A percentile compares a stretch with the other conserved stretches of the same genome.
phyloP scores from a whole-genome alignment of 2,888 invertebrate genomes.

The Drosophila demipolita region DNA sequence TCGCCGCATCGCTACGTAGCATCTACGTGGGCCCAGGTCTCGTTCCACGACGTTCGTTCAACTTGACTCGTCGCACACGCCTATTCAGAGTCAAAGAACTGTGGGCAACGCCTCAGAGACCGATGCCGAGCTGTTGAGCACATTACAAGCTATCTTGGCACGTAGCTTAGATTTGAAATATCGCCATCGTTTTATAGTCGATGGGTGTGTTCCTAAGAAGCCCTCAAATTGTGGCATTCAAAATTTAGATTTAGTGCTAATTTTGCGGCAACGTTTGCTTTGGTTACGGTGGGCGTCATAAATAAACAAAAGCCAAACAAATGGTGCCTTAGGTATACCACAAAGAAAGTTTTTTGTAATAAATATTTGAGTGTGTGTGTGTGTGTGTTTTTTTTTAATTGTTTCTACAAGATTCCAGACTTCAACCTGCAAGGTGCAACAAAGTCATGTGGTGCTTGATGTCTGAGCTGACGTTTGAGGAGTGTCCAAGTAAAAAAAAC shows the following conservation, averaged over 20 bases:
- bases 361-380: conserved; percentile 20
- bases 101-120: conserved; percentile 47
- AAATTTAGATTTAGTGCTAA: conserved; percentile 76
- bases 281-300: conserved; percentile 55
- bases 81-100: conserved; percentile 54
- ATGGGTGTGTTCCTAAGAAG: conserved; percentile 31
- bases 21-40: conserved; percentile 17
- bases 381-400: conserved; percentile 9
- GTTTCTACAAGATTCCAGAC: background rate
- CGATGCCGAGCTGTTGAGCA: conserved; percentile 18
- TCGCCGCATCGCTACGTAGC: conserved; percentile 11
- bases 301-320: conserved; percentile 11
- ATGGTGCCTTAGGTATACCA: conserved; percentile 21
- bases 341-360: conserved; percentile 59
- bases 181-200: conserved; percentile 19
- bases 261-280: conserved; percentile 55
- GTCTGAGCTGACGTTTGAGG: conserved; percentile 1
- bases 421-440: conserved; percentile 13
- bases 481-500: background rate
- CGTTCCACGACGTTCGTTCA: conserved; percentile 11
- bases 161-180: conserved; percentile 44
- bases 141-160: conserved; percentile 48
- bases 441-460: conserved; percentile 18
- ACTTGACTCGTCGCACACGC: conserved; percentile 24
- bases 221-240: conserved; percentile 44